Conservation (phyloP, 2,888 invertebrate species). For the Rhogogaster chlorosoma region DNA sequence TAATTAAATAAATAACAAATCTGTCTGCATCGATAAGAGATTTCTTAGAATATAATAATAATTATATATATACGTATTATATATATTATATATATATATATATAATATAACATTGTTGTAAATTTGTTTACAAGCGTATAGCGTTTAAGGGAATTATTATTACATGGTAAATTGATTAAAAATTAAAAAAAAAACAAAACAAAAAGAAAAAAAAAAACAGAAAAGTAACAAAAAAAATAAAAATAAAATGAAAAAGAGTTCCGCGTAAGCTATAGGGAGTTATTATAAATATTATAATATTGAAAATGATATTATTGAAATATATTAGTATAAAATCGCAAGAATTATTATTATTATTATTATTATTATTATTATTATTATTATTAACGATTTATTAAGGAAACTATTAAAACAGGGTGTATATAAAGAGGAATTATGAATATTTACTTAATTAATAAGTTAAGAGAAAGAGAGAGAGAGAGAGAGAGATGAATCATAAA, state of each 20-base stretch:
- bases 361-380: constrained; percentile 45
- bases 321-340: constrained; percentile 48
- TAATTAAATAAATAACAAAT: constrained; percentile 8
- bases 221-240: not conserved
- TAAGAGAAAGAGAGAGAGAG: constrained; percentile 50
- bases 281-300: constrained; percentile 28
- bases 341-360: constrained; percentile 46
- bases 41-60: constrained; percentile 1
- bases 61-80: not conserved
- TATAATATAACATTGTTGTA: constrained; percentile 44
- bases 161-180: constrained; percentile 33
- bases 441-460: constrained; percentile 77
- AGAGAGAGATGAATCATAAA: constrained; percentile 50
- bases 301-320: constrained; percentile 47
- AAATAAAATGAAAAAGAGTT: not conserved
- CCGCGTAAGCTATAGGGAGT: not conserved
- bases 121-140: constrained; percentile 48
- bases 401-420: constrained; percentile 73
- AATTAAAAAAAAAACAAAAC: not conserved
- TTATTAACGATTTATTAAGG: constrained; percentile 48
- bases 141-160: constrained; percentile 19
- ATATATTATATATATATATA: constrained; percentile 15
- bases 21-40: constrained; percentile 32
- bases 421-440: constrained; percentile 74
- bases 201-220: not conserved